These are phyloP conservation scores for Gibbula magus DNA, from an alignment of 2,888 invertebrate genomes.

Conservation along the genomic window DNA sequence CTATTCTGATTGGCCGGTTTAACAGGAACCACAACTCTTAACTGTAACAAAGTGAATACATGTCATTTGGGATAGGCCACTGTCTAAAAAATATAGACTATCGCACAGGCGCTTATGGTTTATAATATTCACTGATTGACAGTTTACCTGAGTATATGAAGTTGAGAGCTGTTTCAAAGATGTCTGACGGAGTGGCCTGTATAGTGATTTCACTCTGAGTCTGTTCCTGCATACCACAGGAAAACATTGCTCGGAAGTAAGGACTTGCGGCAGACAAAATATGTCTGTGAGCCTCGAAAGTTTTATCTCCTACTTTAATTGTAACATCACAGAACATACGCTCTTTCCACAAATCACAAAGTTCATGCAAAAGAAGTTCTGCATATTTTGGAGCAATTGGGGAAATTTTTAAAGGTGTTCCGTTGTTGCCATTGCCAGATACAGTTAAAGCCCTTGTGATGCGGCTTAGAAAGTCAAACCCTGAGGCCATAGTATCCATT, in stretches of 20 bases:
- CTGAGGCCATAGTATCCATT: neutral
- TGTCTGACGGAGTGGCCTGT: slow-evolving; percentile 80
- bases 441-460: slow-evolving; percentile 3
- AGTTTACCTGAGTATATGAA: slow-evolving; percentile 90
- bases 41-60: no score
- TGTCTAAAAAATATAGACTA: no score
- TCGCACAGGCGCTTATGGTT: no score
- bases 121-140: no score
- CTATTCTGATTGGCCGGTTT: no score
- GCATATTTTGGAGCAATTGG: neutral
- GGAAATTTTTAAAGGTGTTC: neutral
- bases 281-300: slow-evolving; percentile 83
- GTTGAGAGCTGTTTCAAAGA: slow-evolving; percentile 86
- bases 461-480: neutral
- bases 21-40: no score
- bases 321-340: slow-evolving; percentile 57
- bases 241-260: slow-evolving; percentile 96
- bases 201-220: slow-evolving; percentile 87
- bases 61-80: no score
- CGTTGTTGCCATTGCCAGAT: neutral
- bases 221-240: slow-evolving; percentile 88
- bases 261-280: slow-evolving; percentile 91
- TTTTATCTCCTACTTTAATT: slow-evolving; percentile 49
- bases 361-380: slow-evolving; percentile 1
- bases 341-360: slow-evolving; percentile 41